phyloP scores from a whole-genome alignment of 2,113 vertebrate species.

The Perccottus glenii region DNA sequence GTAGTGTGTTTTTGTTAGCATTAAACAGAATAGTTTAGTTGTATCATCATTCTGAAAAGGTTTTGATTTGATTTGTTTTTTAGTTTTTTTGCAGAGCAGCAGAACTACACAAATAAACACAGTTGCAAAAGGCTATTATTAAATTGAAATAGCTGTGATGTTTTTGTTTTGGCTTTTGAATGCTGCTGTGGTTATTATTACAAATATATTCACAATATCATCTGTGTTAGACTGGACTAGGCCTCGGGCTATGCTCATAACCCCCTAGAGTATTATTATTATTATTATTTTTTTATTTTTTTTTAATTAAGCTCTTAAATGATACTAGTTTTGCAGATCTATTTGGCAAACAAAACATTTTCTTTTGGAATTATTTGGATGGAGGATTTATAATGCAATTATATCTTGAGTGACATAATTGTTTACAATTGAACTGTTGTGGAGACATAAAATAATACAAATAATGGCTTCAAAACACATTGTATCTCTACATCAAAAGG shows the following conservation, averaged over 20 bases:
- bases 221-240: neutral
- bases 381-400: too few relatives aligned
- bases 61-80: neutral
- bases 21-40: neutral
- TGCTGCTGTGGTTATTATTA: conserved; percentile 1
- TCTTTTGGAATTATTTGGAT: neutral
- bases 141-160: neutral
- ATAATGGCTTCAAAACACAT: too few relatives aligned
- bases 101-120: neutral
- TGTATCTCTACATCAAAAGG: too few relatives aligned
- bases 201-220: neutral
- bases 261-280: neutral
- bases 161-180: neutral
- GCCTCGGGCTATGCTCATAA: neutral
- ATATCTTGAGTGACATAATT: too few relatives aligned
- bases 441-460: too few relatives aligned
- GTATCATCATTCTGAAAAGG: neutral
- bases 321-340: neutral
- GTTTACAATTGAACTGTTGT: too few relatives aligned
- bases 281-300: neutral
- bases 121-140: neutral
- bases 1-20: neutral
- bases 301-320: neutral
- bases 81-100: neutral
- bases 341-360: neutral